Conservation (phyloP, 2,113 vertebrate species). For the Choloepus hoffmanni region DNA sequence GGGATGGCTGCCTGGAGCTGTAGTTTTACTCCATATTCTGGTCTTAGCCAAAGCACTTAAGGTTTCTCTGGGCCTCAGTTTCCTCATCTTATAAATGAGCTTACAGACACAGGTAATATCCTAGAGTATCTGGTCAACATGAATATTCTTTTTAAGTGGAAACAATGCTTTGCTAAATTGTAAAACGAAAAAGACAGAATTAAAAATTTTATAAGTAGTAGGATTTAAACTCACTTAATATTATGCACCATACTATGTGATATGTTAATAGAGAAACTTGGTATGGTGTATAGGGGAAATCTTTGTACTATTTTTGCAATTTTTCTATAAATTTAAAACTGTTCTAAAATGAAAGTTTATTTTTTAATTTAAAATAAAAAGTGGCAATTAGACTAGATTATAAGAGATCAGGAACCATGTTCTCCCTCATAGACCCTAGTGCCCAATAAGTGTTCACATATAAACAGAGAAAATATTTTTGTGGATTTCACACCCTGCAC, state of each 20-base stretch:
- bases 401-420: background rate
- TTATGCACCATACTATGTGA: background rate
- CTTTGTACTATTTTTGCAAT: no score
- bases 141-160: background rate
- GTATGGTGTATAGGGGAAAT: background rate
- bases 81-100: background rate
- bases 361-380: background rate
- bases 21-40: background rate
- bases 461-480: background rate
- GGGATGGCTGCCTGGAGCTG: background rate
- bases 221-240: conserved; percentile 18
- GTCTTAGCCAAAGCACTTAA: background rate
- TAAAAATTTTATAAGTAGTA: background rate
- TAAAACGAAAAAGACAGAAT: background rate
- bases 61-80: background rate
- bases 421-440: background rate
- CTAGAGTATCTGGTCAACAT: background rate
- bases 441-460: background rate
- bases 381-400: background rate
- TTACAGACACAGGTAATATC: background rate
- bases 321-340: no score
- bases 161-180: background rate
- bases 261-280: background rate
- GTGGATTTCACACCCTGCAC: background rate
- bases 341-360: background rate